phyloP scores from a whole-genome alignment of 2,797 vertebrate species.

The Phalanger gymnotis region DNA sequence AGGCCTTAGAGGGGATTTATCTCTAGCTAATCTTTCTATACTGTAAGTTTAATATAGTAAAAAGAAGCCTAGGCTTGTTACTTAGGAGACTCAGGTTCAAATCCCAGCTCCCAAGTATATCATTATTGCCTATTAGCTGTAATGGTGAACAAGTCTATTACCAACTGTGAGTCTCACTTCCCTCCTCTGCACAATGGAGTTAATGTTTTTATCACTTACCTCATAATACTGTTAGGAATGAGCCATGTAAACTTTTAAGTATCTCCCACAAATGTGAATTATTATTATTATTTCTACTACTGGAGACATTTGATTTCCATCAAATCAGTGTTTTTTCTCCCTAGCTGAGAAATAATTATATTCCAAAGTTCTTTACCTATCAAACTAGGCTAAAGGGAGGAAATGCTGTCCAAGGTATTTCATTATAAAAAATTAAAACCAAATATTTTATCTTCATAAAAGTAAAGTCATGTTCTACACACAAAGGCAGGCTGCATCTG shows the following conservation, averaged over 20 bases:
- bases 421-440: conserved; percentile 3
- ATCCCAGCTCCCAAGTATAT: background rate
- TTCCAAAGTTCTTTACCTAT: background rate
- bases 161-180: background rate
- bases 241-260: background rate
- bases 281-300: background rate
- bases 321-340: background rate
- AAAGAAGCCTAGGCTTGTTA: background rate
- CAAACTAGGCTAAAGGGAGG: background rate
- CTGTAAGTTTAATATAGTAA: background rate
- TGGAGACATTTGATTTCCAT: background rate
- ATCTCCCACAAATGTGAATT: background rate
- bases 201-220: background rate
- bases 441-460: conserved; percentile 22
- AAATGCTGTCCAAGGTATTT: background rate
- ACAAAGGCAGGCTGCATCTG: background rate
- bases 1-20: background rate
- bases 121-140: background rate
- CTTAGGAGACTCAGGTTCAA: background rate
- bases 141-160: background rate
- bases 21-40: background rate
- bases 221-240: background rate
- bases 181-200: background rate
- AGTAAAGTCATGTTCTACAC: background rate
- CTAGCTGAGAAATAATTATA: conserved; percentile 13